phyloP scores from a whole-genome alignment of 2,113 vertebrate species.

The Lanius collurio region DNA sequence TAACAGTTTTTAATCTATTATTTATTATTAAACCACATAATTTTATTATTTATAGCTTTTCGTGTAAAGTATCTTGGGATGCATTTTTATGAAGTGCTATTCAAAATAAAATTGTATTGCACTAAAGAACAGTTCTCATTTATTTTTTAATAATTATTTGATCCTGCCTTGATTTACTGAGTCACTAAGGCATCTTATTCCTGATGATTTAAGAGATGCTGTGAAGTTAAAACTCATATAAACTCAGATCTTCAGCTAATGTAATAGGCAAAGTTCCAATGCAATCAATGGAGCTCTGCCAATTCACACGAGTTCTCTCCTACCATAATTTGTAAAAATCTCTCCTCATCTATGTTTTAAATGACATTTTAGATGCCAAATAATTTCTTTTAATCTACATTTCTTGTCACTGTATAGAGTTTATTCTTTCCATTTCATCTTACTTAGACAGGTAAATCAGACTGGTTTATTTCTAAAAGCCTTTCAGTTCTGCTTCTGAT shows the following conservation, averaged over 20 bases:
- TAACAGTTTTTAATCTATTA: conserved; percentile 50
- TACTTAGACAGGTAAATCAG: conserved; percentile 18
- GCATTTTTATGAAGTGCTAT: conserved; percentile 14
- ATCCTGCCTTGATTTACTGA: conserved; percentile 54
- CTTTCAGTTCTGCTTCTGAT: not conserved
- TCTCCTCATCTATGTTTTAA: conserved; percentile 10
- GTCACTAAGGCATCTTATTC: conserved; percentile 39
- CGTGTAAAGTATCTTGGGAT: not conserved
- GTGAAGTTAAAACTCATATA: conserved; percentile 35
- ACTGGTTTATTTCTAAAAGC: conserved; percentile 24
- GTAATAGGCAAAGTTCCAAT: conserved; percentile 36
- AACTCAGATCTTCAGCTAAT: conserved; percentile 41
- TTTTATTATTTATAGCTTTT: conserved; percentile 53
- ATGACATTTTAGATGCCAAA: not conserved
- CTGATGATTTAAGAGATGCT: conserved; percentile 47
- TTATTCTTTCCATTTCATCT: conserved; percentile 28
- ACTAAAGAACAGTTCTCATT: conserved; percentile 44
- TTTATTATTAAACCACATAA: conserved; percentile 45
- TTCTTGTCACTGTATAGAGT: not conserved
- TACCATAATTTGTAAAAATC: not conserved
- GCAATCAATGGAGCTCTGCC: conserved; percentile 35
- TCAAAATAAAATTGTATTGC: conserved; percentile 29
- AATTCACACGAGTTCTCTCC: not conserved
- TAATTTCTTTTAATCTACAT: conserved; percentile 12
- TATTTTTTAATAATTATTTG: conserved; percentile 64